Base-by-base conservation (phyloP, 2,797 vertebrate species). In the Parotocinclus haroldoi region DNA sequence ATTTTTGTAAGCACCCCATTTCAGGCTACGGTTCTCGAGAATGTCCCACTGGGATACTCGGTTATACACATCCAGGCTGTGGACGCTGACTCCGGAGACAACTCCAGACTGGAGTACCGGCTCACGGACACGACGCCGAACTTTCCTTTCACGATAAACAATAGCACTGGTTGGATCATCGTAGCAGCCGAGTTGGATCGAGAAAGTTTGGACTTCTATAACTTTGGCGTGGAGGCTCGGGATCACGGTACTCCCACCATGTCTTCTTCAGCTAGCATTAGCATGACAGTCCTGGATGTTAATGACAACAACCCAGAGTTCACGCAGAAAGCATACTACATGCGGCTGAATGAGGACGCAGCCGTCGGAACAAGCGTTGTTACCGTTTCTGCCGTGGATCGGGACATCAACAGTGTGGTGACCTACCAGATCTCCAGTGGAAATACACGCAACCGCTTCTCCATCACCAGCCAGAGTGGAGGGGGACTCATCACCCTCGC, bases 291-390 rank as follows among this genome's bases (percentile, higher is more conserved):
- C 63, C 78, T 98, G 27, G 96, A 99, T 0, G 95, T 99, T 59
- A 99, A 99, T 0, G 96, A 99, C 84, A 99, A 99, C 86, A 96
- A 94, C 78, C 96, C 96, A 0, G 91, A 97, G 86, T 99, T 99
- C 73, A 95, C 92, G 0, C 95, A 92, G 39, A 90, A 89, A 19
- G 90, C 92, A 0, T 98, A 99, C 19, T 71, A 89, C 0, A 89
- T 95, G 82, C 86, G 95, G 4, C 90, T 99, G 73, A 99, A 99
- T 0, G 96, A 99, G 81, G 96, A 99, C 0, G 96, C 96, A 0
- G 87, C 91, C 0, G 93, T 99, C 49, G 96, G 96, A 36, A 98
- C 90, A 49, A 98, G 96, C 0, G 95, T 98, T 67, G 89, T 98
- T 72, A 98, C 95, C 0, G 92, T 99, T 57, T 96, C 94, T 0